Conservation (phyloP, 2,888 invertebrate species). For the Lochmaea capreae region DNA sequence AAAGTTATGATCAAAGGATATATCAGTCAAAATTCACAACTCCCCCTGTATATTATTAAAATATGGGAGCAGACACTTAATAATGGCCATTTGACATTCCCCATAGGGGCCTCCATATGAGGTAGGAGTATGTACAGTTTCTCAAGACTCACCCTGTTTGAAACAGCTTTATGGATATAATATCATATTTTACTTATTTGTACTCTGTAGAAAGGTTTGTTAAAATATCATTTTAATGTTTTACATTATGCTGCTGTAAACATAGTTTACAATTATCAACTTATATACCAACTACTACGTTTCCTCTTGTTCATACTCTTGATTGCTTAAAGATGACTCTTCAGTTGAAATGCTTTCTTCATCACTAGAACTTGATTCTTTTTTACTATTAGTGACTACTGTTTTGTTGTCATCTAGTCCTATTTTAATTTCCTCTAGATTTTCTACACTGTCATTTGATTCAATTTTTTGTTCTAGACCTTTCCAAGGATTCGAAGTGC, state of each 20-base stretch:
- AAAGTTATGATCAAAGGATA: too few species aligned
- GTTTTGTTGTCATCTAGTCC: background rate
- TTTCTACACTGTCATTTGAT: constrained; percentile 9
- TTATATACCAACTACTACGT: constrained; percentile 19
- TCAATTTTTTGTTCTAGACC: constrained; percentile 35
- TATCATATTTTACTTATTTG: constrained; percentile 3
- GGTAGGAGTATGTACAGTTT: too few species aligned
- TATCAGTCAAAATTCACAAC: too few species aligned
- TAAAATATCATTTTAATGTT: background rate
- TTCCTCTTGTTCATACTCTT: constrained; percentile 10
- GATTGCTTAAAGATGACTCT: background rate
- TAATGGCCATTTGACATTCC: too few species aligned
- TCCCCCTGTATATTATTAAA: too few species aligned
- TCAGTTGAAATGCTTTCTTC: constrained; percentile 9
- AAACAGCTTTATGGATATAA: background rate
- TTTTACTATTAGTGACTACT: background rate
- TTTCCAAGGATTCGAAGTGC: constrained; percentile 42
- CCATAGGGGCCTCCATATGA: too few species aligned
- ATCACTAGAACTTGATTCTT: constrained; percentile 1
- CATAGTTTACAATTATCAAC: background rate
- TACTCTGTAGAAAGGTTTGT: background rate
- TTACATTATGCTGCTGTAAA: background rate
- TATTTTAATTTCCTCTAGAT: background rate
- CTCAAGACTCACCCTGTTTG: too few species aligned
- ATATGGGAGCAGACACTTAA: too few species aligned